Base-by-base conservation (phyloP, 2,797 vertebrate species). In the Pitangus sulphuratus region DNA sequence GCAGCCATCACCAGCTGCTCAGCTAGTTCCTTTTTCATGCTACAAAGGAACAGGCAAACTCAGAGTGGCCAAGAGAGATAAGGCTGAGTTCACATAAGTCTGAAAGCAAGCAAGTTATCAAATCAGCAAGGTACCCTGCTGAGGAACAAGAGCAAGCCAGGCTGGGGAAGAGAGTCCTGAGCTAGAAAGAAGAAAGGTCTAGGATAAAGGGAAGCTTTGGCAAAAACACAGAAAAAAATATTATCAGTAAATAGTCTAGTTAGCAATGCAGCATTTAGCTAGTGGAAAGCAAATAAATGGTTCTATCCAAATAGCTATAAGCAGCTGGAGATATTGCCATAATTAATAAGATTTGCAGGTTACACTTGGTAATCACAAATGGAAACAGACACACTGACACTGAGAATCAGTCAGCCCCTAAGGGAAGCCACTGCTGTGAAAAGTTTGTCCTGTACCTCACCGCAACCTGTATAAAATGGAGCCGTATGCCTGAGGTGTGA, bases 381-480 rank as follows among this genome's bases (percentile, higher is more conserved):
- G 26, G n/a, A 58, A 70, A 45, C 44, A 80, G 57, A 37, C 2
- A 6, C 26, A 4, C 4, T 56, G 45, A 26, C 25, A 12, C 15
- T 8, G 25, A 48, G 31, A 64, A 44, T 35, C 57, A 39, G 39
- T 19, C 39, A 76, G 24, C 26, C 25, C 44, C 42, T 26, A 31
- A 10, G 54, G 68, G 60, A 84, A 89, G 44, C 15, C 50, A 37
- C 56, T 57, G 80, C 54, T 4, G 4, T 62, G 44, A 84, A 94
- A 77, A 65, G 15, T 31, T 51, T 89, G 60, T n/a, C 30, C 50
- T 26, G 40, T 31, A 21, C 31, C 33, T 88, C 5, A 7, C 3
- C 1, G 4, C 24, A 54, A 9, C 39, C 40, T 47, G 18, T 9
- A 58, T 25, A 6, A 4, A 39, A 31, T 1, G 0, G 57, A 26